phyloP scores from a whole-genome alignment of 2,888 invertebrate species.

The Ectropis crepuscularia region DNA sequence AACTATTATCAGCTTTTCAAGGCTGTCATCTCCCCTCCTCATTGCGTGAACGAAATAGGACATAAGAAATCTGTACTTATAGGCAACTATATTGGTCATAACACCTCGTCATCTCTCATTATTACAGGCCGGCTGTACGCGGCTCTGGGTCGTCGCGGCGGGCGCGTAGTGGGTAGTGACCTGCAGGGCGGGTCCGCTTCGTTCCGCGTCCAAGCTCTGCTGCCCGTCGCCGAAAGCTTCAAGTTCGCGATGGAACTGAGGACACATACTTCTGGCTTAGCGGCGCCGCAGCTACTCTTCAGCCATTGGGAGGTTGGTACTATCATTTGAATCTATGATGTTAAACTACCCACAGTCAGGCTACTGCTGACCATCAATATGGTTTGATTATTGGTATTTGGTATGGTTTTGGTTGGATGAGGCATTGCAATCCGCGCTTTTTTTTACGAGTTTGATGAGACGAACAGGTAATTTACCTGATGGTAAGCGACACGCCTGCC shows the following conservation, averaged over 20 bases:
- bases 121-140: slow-evolving; percentile 94
- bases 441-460: too few relatives aligned
- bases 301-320: slow-evolving; percentile 97
- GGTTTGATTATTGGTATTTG: too few relatives aligned
- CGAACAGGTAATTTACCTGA: too few relatives aligned
- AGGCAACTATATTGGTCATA: too few relatives aligned
- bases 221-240: slow-evolving; percentile 99
- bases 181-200: slow-evolving; percentile 95
- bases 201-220: slow-evolving; percentile 94
- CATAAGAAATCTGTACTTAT: not conserved
- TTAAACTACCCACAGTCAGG: too few relatives aligned
- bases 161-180: slow-evolving; percentile 95
- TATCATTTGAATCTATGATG: not conserved
- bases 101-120: slow-evolving; percentile 5
- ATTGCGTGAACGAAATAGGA: too few relatives aligned
- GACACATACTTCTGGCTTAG: slow-evolving; percentile 97
- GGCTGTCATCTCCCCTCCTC: too few relatives aligned
- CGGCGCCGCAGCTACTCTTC: slow-evolving; percentile 97
- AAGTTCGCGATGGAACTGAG: slow-evolving; percentile 97
- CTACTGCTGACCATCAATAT: too few relatives aligned
- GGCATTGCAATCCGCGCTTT: too few relatives aligned
- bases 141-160: slow-evolving; percentile 94
- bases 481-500: too few relatives aligned
- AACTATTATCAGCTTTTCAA: too few relatives aligned
- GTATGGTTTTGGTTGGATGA: too few relatives aligned